Conservation (phyloP, 2,113 vertebrate genomes). For the Danionella cerebrum region DNA sequence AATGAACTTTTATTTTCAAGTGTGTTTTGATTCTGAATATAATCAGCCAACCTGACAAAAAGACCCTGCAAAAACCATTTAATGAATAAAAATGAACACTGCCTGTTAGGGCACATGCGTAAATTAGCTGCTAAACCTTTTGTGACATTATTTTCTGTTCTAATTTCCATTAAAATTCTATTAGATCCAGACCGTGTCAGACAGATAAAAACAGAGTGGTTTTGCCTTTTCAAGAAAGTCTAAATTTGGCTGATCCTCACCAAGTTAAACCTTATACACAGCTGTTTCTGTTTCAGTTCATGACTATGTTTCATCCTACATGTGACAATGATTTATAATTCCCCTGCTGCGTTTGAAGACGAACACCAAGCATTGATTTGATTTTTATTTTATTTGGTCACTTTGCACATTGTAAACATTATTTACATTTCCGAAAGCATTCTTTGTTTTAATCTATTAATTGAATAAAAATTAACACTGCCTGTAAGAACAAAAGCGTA, state of each 20-base stretch:
- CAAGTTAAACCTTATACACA: too few species aligned
- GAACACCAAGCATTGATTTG: too few species aligned
- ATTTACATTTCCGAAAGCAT: too few species aligned
- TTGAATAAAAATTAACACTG: conserved; percentile 13
- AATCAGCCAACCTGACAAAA: background rate
- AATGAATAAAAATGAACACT: conserved; percentile 13
- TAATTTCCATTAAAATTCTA: conserved; percentile 31
- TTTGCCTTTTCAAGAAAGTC: too few species aligned
- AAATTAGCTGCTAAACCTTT: conserved; percentile 28
- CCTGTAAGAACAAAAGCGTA: background rate
- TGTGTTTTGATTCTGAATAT: background rate
- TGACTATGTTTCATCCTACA: too few species aligned
- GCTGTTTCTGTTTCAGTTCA: too few species aligned
- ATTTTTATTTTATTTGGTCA: too few species aligned
- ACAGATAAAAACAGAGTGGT: conserved; percentile 10
- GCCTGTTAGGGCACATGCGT: background rate
- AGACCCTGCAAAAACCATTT: conserved; percentile 13
- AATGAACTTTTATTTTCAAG: background rate
- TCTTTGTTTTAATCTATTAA: conserved; percentile 11
- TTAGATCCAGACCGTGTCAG: conserved; percentile 2
- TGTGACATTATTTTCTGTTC: conserved; percentile 18
- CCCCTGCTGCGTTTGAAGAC: too few species aligned
- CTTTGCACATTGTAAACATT: too few species aligned
- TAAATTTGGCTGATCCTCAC: too few species aligned
- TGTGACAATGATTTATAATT: too few species aligned